phyloP scores from a whole-genome alignment of 2,888 invertebrate species.

The Limnephilus auricula region DNA sequence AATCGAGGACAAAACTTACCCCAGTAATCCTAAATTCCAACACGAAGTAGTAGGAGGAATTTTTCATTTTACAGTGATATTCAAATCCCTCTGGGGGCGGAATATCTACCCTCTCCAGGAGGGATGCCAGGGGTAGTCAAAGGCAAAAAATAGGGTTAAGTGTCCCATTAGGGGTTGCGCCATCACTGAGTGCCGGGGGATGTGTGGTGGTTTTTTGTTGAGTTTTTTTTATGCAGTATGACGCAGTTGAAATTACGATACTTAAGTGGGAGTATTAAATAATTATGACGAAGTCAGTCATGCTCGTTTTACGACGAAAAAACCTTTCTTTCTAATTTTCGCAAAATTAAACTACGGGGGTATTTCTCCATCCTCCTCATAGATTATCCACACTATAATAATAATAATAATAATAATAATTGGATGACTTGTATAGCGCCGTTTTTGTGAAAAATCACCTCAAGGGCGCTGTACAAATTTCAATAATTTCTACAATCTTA shows the following conservation, averaged over 20 bases:
- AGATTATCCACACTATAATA: too few relatives aligned
- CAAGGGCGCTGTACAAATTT: too few relatives aligned
- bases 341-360: too few relatives aligned
- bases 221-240: background rate
- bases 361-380: too few relatives aligned
- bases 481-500: too few relatives aligned
- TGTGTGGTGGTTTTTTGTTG: background rate
- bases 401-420: too few relatives aligned
- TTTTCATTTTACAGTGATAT: background rate
- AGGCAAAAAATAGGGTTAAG: constrained; percentile 2
- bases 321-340: background rate
- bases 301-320: background rate
- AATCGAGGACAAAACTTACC: background rate
- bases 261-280: background rate
- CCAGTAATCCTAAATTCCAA: background rate
- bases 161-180: background rate
- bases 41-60: background rate
- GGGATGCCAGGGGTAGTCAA: background rate
- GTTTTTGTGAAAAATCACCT: too few relatives aligned
- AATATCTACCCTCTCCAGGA: background rate
- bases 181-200: background rate
- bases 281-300: background rate
- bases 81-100: background rate
- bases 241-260: background rate
- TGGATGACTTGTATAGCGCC: too few relatives aligned